A percentile compares a stretch with the other conserved stretches of the same genome.
Evolutionary conservation across 1,140 invertebrate genomes (phyloP).

Genomic region (Calosoma granatense): DNA sequence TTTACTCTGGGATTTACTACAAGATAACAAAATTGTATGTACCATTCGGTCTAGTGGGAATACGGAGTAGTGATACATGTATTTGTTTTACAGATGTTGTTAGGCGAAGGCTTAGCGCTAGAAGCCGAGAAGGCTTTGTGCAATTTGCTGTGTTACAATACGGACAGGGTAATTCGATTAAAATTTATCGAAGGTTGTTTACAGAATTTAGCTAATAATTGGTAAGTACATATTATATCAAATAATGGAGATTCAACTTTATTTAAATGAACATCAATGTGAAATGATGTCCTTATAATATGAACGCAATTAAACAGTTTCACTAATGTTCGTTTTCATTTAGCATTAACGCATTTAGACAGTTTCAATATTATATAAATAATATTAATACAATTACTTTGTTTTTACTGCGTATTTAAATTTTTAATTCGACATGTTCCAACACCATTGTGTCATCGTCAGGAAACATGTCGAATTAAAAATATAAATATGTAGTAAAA

Average conservation of each 20-base stretch:
- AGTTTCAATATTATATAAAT: too few species aligned
- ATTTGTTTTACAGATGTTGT: constrained; percentile 48
- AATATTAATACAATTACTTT: too few species aligned
- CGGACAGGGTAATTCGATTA: constrained; percentile 75
- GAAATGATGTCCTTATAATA: neutral
- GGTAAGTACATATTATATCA: constrained; percentile 39
- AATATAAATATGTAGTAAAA: too few species aligned
- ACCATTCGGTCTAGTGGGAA: constrained; percentile 8
- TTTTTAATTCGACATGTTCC: too few species aligned
- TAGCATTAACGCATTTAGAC: too few species aligned
- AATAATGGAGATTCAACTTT: too few species aligned
- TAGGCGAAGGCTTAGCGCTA: constrained; percentile 76
- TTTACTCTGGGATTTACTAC: constrained; percentile 85
- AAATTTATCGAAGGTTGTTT: constrained; percentile 93
- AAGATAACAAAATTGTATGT: constrained; percentile 83
- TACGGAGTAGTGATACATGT: constrained; percentile 10
- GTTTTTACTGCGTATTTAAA: too few species aligned
- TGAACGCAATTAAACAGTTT: too few species aligned
- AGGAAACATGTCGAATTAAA: too few species aligned
- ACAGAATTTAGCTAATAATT: constrained; percentile 78
- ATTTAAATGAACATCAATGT: constrained; percentile 5
- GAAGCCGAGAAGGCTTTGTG: constrained; percentile 88
- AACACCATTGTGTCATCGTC: too few species aligned
- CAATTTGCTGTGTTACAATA: constrained; percentile 80
- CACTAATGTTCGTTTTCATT: too few species aligned